Conservation (phyloP, 2,797 vertebrate genomes). For the Natrix natrix region DNA sequence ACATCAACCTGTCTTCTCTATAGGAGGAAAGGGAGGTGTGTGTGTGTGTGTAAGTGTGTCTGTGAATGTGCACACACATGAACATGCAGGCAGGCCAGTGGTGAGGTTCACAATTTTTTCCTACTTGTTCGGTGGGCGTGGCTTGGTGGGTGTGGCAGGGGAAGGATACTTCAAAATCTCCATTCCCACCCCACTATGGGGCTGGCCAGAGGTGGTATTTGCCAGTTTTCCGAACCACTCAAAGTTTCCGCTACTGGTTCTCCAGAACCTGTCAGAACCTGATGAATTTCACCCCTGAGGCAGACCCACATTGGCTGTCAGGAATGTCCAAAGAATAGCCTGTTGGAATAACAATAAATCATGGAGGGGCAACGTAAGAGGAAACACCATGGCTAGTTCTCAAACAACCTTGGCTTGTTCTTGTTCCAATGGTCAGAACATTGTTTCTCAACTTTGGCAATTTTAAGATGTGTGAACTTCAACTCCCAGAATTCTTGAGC, state of each 20-base stretch:
- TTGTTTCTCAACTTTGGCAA: neutral
- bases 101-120: too few species aligned
- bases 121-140: too few species aligned
- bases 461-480: neutral
- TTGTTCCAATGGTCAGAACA: neutral
- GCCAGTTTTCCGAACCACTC: too few species aligned
- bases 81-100: too few species aligned
- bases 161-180: too few species aligned
- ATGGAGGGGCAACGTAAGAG: neutral
- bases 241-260: too few species aligned
- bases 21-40: neutral
- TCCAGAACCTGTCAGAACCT: too few species aligned
- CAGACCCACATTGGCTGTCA: neutral
- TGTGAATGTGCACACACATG: fast-evolving
- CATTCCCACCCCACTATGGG: too few species aligned
- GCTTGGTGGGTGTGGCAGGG: too few species aligned
- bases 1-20: slow-evolving; percentile 41
- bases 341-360: neutral
- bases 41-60: neutral
- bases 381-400: neutral
- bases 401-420: neutral
- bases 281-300: too few species aligned
- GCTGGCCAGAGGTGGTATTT: too few species aligned
- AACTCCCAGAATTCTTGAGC: neutral
- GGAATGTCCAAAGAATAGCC: neutral